Conservation (phyloP, 2,888 invertebrate species). For the Dione juno region DNA sequence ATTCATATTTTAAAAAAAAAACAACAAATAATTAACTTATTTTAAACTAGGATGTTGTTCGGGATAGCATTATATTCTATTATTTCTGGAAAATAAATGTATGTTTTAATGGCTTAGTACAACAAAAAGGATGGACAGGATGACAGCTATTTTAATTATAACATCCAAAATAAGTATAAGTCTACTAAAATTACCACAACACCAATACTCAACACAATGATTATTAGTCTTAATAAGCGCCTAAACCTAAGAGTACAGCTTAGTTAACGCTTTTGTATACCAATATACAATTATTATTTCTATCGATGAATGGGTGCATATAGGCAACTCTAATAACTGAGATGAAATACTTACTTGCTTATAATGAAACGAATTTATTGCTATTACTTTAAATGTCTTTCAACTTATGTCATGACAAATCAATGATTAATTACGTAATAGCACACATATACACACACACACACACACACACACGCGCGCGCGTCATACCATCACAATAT, state of each 20-base stretch:
- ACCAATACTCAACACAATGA: neutral
- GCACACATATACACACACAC: constrained; percentile 5
- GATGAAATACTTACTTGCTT: neutral
- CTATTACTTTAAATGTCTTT: neutral
- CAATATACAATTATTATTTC: neutral
- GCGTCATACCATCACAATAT: constrained; percentile 36
- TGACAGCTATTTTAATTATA: neutral
- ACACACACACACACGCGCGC: constrained; percentile 1
- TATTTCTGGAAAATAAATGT: too few species aligned
- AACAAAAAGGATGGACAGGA: too few species aligned
- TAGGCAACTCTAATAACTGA: neutral
- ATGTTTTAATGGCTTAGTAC: too few species aligned
- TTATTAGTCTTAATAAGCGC: neutral
- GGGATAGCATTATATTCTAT: too few species aligned
- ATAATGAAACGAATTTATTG: neutral
- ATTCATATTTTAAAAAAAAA: too few species aligned
- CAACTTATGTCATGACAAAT: neutral
- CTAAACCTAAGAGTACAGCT: neutral
- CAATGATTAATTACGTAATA: neutral
- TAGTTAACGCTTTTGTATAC: neutral
- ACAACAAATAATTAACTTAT: too few species aligned
- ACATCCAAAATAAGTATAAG: neutral
- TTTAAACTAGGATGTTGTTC: too few species aligned
- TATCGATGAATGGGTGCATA: too few species aligned
- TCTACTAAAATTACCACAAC: neutral